Evolutionary conservation across 2,888 invertebrate genomes (phyloP).

Genomic region (Plemyria rubiginata): DNA sequence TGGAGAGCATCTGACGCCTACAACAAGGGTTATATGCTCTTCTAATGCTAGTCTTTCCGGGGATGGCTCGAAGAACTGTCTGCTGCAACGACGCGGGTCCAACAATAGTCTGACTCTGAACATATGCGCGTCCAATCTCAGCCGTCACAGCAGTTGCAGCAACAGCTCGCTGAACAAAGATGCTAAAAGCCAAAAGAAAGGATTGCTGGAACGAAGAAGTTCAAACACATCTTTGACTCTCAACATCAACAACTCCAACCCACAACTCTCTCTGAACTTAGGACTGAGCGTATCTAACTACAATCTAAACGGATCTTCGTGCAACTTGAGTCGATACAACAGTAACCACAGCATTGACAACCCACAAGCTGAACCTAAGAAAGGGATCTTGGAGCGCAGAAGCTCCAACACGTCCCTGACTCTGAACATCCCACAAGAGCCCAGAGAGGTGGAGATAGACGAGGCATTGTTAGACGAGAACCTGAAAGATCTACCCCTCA

Average conservation of each 20-base stretch:
- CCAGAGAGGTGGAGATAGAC: conserved; percentile 77
- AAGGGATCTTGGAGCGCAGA: conserved; percentile 89
- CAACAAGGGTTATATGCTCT: conserved; percentile 76
- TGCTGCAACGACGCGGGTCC: conserved; percentile 92
- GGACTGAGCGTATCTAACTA: conserved; percentile 81
- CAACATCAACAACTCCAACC: conserved; percentile 83
- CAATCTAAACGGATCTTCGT: conserved; percentile 79
- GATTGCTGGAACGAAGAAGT: conserved; percentile 92
- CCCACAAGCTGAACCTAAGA: conserved; percentile 66
- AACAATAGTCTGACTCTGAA: conserved; percentile 94
- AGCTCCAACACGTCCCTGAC: conserved; percentile 94
- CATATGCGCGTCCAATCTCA: conserved; percentile 82
- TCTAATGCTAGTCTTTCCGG: conserved; percentile 76
- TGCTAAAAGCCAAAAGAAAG: conserved; percentile 84
- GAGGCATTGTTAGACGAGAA: conserved; percentile 68
- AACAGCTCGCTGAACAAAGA: conserved; percentile 83
- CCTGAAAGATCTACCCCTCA: conserved; percentile 67
- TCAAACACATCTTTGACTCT: conserved; percentile 96
- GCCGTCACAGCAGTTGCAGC: conserved; percentile 84
- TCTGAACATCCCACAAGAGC: conserved; percentile 81
- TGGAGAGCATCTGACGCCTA: conserved; percentile 68
- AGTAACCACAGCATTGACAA: conserved; percentile 80
- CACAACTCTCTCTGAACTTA: conserved; percentile 76
- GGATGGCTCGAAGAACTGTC: conserved; percentile 84
- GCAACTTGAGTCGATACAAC: conserved; percentile 78